Percentiles rank a stretch among this genome's conserved stretches.
Evolutionary conservation across 2,797 vertebrate genomes (phyloP).

Genomic region (Eulemur albifrons): DNA sequence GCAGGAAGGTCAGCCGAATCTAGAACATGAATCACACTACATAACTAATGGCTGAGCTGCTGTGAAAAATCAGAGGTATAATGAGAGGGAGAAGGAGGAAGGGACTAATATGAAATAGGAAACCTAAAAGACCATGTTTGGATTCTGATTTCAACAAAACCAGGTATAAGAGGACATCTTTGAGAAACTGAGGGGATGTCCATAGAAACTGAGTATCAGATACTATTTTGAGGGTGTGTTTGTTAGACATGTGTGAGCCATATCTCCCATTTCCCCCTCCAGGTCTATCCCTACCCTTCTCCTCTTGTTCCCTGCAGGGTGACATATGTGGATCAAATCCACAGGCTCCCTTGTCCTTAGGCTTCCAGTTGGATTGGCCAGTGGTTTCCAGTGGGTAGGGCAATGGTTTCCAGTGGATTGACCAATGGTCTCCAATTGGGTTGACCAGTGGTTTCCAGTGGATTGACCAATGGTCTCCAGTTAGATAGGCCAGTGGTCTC

Average conservation of each 20-base stretch:
- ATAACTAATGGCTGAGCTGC: not conserved
- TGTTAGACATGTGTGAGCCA: not conserved
- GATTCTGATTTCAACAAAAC: not conserved
- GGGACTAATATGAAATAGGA: not conserved
- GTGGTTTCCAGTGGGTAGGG: not conserved
- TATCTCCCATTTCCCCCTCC: not conserved
- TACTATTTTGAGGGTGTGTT: not conserved
- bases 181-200: not conserved
- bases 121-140: not conserved
- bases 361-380: not conserved
- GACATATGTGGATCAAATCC: not conserved
- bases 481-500: not conserved
- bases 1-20: not conserved
- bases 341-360: no score
- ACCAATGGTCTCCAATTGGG: not conserved
- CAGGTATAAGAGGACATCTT: not conserved
- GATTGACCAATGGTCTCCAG: not conserved
- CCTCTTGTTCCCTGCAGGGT: no score
- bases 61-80: not conserved
- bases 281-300: not conserved
- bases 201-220: not conserved
- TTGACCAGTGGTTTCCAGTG: not conserved
- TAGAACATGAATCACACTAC: not conserved
- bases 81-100: not conserved
- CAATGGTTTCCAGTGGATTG: no score